Evolutionary conservation across 2,888 invertebrate genomes (phyloP).

Genomic region (Pyrrhia umbra): DNA sequence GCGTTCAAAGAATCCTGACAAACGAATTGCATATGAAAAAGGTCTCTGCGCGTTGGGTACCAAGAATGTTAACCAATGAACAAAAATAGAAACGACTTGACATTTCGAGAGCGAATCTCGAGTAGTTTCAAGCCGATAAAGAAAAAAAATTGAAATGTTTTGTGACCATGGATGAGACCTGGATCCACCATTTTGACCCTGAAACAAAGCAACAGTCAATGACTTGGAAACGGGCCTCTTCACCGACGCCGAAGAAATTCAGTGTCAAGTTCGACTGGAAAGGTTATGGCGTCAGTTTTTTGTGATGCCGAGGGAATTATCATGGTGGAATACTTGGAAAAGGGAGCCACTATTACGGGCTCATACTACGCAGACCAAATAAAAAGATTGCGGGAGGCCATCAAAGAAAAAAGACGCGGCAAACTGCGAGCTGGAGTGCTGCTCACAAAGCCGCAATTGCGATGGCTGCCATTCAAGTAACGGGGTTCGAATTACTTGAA

Average conservation of each 20-base stretch:
- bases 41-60: not conserved
- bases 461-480: not conserved
- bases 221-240: not conserved
- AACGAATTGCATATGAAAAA: constrained; percentile 2
- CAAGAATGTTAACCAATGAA: not conserved
- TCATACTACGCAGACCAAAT: no score
- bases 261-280: not conserved
- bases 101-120: not conserved
- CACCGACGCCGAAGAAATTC: not conserved
- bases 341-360: not conserved
- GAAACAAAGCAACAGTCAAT: not conserved
- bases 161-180: not conserved
- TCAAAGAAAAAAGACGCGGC: not conserved
- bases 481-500: constrained; percentile 3
- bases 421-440: not conserved
- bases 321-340: not conserved
- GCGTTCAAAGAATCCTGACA: not conserved
- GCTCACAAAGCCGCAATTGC: not conserved
- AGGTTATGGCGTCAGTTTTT: not conserved
- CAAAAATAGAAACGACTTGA: constrained; percentile 1
- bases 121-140: not conserved
- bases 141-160: not conserved
- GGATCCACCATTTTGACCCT: no score
- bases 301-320: not conserved
- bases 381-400: no score